These are phyloP conservation scores for Crocuta crocuta DNA, from an alignment of 2,113 vertebrate genomes.

Conservation along the genomic window DNA sequence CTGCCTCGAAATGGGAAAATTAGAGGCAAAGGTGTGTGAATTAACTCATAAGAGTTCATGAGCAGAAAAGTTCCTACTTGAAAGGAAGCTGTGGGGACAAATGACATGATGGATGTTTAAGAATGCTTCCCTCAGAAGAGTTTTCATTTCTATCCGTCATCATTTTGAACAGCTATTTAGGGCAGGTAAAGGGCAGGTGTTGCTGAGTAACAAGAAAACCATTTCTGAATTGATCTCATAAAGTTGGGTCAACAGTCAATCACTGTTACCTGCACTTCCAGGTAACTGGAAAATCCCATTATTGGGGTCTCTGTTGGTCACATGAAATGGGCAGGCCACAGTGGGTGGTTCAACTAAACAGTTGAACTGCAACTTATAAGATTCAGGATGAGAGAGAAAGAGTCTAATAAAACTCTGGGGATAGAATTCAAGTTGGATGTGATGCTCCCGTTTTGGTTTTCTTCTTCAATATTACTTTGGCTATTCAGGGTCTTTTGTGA, in stretches of 20 bases:
- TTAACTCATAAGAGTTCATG: neutral
- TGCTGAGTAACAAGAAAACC: conserved; percentile 52
- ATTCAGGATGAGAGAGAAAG: neutral
- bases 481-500: too few relatives aligned
- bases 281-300: conserved; percentile 58
- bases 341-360: neutral
- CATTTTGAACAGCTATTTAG: conserved; percentile 45
- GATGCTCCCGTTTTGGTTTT: neutral
- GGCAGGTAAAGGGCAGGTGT: conserved; percentile 56
- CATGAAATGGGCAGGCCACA: neutral
- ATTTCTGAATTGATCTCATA: conserved; percentile 62
- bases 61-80: neutral
- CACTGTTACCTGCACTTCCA: conserved; percentile 42
- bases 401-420: neutral
- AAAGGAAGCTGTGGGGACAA: neutral
- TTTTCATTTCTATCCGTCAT: conserved; percentile 48
- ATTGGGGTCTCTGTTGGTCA: conserved; percentile 56
- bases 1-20: neutral
- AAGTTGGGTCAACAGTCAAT: conserved; percentile 62
- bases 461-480: too few relatives aligned
- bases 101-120: neutral
- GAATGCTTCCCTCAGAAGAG: neutral
- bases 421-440: conserved; percentile 8
- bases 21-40: neutral
- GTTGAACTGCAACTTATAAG: neutral